Evolutionary conservation across 2,888 invertebrate species (phyloP).

Genomic region (Hofmannophila pseudospretella): DNA sequence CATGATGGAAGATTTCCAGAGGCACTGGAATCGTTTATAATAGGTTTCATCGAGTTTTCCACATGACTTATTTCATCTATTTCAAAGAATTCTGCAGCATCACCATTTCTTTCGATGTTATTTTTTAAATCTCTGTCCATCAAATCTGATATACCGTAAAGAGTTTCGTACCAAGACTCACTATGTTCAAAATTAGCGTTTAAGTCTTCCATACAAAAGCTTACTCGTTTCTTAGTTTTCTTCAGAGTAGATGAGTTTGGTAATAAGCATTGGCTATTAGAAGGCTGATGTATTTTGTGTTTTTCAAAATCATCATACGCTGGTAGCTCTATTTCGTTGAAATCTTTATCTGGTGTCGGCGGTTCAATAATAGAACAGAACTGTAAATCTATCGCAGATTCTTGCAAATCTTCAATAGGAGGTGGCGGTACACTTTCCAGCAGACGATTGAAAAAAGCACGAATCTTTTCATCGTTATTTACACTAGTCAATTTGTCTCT

Average conservation of each 20-base stretch:
- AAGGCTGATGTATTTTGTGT: slow-evolving; percentile 31
- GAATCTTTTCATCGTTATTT: slow-evolving; percentile 41
- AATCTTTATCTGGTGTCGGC: slow-evolving; percentile 24
- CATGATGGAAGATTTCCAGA: slow-evolving; percentile 37
- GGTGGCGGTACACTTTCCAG: slow-evolving; percentile 57
- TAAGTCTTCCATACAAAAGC: slow-evolving; percentile 36
- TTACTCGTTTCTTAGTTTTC: slow-evolving; percentile 38
- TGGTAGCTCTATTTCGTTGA: slow-evolving; percentile 45
- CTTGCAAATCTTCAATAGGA: slow-evolving; percentile 29
- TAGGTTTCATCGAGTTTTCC: slow-evolving; percentile 11
- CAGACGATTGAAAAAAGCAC: slow-evolving; percentile 49
- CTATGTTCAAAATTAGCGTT: slow-evolving; percentile 31
- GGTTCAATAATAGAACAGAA: slow-evolving; percentile 23
- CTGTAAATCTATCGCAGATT: slow-evolving; percentile 8
- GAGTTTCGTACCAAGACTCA: slow-evolving; percentile 59
- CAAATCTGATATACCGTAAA: slow-evolving; percentile 55
- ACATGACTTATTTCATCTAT: slow-evolving; percentile 14
- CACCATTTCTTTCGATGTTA: slow-evolving; percentile 1
- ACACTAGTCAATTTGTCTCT: slow-evolving; percentile 11
- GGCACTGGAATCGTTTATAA: slow-evolving; percentile 22
- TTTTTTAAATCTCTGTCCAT: slow-evolving; percentile 13
- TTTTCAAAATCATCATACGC: slow-evolving; percentile 54
- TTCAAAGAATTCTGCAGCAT: neutral
- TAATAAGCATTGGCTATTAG: slow-evolving; percentile 22
- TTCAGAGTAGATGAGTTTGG: slow-evolving; percentile 55